phyloP scores from a whole-genome alignment of 2,888 invertebrate genomes.

The Tuta absoluta region DNA sequence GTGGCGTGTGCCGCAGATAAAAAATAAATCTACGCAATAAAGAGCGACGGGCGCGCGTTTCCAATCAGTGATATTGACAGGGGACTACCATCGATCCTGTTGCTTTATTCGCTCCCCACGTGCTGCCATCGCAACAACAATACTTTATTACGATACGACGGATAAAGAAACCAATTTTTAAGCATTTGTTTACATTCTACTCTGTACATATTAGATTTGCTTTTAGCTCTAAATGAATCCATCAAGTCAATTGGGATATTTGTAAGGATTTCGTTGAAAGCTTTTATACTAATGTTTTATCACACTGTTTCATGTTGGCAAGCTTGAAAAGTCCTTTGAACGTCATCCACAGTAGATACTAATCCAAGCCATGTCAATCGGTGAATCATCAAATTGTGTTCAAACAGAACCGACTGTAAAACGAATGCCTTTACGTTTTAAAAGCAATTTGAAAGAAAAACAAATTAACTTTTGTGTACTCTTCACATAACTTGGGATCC shows the following conservation, averaged over 20 bases:
- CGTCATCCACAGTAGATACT: too few relatives aligned
- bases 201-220: background rate
- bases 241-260: slow-evolving; percentile 15
- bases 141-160: slow-evolving; percentile 40
- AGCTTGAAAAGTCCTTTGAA: background rate
- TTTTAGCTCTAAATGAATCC: slow-evolving; percentile 18
- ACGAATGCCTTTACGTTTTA: slow-evolving; percentile 13
- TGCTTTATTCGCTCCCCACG: slow-evolving; percentile 47
- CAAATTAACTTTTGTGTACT: slow-evolving; percentile 11
- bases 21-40: slow-evolving; percentile 55
- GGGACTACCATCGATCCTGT: slow-evolving; percentile 44
- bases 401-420: background rate
- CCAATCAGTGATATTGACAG: slow-evolving; percentile 68
- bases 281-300: slow-evolving; percentile 9
- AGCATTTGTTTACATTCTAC: slow-evolving; percentile 20
- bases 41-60: slow-evolving; percentile 46
- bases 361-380: background rate
- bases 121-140: slow-evolving; percentile 31
- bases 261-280: background rate
- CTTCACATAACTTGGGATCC: slow-evolving; percentile 1
- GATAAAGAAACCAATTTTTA: slow-evolving; percentile 27
- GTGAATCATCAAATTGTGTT: slow-evolving; percentile 15
- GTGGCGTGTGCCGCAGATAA: slow-evolving; percentile 34
- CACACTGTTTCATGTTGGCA: background rate
- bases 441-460: slow-evolving; percentile 17